Conservation (phyloP, 1,140 invertebrate genomes). For the Leptoteleia sp. region DNA sequence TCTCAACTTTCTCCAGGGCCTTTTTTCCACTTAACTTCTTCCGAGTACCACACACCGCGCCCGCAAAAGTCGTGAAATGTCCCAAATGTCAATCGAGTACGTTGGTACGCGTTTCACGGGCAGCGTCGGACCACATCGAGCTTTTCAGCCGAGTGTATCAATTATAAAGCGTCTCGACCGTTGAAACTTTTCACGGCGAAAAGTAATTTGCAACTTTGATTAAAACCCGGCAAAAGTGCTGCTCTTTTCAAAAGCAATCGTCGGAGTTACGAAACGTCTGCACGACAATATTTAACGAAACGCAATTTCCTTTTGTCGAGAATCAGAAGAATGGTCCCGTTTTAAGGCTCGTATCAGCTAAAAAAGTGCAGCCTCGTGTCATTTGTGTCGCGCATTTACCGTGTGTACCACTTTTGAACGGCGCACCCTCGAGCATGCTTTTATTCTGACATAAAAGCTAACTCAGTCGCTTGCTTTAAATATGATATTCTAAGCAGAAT, state of each 20-base stretch:
- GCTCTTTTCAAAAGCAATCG: background rate
- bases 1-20: too few relatives aligned
- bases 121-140: background rate
- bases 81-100: too few relatives aligned
- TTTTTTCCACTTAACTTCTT: too few relatives aligned
- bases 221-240: background rate
- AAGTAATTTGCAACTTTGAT: constrained; percentile 30
- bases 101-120: too few relatives aligned
- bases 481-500: constrained; percentile 24
- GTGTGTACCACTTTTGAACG: constrained; percentile 16
- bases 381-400: constrained; percentile 24
- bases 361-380: constrained; percentile 38
- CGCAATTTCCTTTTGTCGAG: constrained; percentile 13
- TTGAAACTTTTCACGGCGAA: constrained; percentile 1
- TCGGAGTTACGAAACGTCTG: constrained; percentile 3
- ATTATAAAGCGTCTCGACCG: constrained; percentile 6
- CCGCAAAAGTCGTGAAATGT: too few relatives aligned
- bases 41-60: too few relatives aligned
- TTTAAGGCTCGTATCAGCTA: constrained; percentile 18
- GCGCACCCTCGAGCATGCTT: constrained; percentile 39
- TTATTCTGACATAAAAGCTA: constrained; percentile 46
- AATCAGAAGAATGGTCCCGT: constrained; percentile 2
- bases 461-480: constrained; percentile 31
- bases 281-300: constrained; percentile 23
- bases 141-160: constrained; percentile 6